A percentile compares a stretch with the other conserved stretches of the same genome.
Conservation (phyloP, 2,888 invertebrate genomes). For the Yponomeuta plumbellus region DNA sequence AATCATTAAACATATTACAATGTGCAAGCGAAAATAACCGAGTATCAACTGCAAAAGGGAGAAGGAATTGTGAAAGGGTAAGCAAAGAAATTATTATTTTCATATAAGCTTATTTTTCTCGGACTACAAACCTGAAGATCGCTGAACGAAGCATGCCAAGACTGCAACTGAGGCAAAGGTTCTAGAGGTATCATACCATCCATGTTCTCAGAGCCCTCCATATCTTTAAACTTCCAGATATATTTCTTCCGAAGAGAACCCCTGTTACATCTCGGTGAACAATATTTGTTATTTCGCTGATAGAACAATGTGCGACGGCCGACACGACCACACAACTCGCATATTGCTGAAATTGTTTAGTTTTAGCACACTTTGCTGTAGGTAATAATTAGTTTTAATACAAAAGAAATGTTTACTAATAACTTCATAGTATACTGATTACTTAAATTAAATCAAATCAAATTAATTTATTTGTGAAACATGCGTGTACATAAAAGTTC, state of each 20-base stretch:
- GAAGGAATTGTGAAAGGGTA: too few relatives aligned
- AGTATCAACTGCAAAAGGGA: too few relatives aligned
- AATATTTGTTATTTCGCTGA: conserved; percentile 56
- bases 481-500: too few relatives aligned
- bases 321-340: conserved; percentile 64
- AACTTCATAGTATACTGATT: too few relatives aligned
- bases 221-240: conserved; percentile 63
- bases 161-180: conserved; percentile 66
- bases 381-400: too few relatives aligned
- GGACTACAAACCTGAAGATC: conserved; percentile 50
- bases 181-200: conserved; percentile 68
- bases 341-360: conserved; percentile 49
- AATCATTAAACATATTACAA: too few relatives aligned
- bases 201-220: conserved; percentile 70
- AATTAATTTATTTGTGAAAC: too few relatives aligned
- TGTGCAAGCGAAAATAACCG: too few relatives aligned
- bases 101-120: too few relatives aligned
- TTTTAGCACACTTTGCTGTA: conserved; percentile 10
- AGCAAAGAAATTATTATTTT: too few relatives aligned
- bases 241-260: conserved; percentile 46
- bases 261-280: conserved; percentile 56
- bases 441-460: too few relatives aligned
- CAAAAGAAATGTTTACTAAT: too few relatives aligned
- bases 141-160: conserved; percentile 60
- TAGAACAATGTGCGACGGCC: conserved; percentile 63